Conservation (phyloP, 2,888 invertebrate genomes). For the Dynastes hyllus region DNA sequence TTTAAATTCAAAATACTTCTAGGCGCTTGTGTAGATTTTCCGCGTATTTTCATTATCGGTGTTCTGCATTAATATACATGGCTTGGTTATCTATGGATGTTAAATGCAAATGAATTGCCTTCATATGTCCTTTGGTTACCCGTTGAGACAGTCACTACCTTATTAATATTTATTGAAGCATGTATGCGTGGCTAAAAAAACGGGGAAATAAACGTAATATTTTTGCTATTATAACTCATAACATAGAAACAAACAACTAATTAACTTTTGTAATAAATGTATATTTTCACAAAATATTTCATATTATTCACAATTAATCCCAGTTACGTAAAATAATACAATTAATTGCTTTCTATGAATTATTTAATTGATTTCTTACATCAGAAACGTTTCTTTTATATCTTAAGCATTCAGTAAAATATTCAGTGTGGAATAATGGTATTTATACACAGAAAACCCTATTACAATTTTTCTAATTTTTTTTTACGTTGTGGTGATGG, state of each 20-base stretch:
- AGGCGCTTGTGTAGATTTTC: not conserved
- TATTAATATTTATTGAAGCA: slow-evolving; percentile 13
- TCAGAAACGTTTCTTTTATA: no score
- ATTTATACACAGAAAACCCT: not conserved
- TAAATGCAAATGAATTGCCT: slow-evolving; percentile 37
- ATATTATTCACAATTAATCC: no score
- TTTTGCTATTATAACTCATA: not conserved
- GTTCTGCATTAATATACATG: not conserved
- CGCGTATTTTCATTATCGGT: not conserved
- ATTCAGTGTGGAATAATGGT: not conserved
- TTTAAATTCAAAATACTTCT: not conserved
- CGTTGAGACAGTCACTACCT: slow-evolving; percentile 6
- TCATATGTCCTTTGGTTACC: slow-evolving; percentile 39
- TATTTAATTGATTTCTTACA: no score
- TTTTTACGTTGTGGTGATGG: no score
- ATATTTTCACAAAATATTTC: no score
- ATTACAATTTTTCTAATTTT: no score
- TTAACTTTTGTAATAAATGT: no score
- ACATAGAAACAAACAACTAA: not conserved
- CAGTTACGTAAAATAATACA: no score
- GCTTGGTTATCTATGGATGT: not conserved
- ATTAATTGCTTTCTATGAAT: no score
- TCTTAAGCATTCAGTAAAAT: not conserved
- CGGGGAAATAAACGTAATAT: not conserved
- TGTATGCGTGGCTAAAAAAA: not conserved